Evolutionary conservation across 2,888 invertebrate species (phyloP).

Genomic region (Dynastes grantii): DNA sequence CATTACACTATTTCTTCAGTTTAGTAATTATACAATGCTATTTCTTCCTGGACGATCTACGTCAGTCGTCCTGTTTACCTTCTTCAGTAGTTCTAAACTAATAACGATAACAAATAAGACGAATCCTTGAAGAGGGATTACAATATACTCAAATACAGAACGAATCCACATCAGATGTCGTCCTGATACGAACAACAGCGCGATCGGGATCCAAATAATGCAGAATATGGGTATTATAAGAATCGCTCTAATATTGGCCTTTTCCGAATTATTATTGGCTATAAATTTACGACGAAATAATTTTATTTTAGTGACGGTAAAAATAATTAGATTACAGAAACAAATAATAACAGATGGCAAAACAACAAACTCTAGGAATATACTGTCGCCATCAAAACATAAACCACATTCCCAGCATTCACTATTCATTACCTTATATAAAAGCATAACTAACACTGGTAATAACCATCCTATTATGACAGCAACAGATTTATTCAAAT

Average conservation of each 20-base stretch:
- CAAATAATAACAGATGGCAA: neutral
- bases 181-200: neutral
- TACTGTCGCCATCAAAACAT: neutral
- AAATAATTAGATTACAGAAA: conserved; percentile 5
- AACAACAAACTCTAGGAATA: neutral
- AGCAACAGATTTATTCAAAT: neutral
- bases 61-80: neutral
- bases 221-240: neutral
- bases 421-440: neutral
- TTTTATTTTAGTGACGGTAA: neutral
- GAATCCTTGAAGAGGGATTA: conserved; percentile 10
- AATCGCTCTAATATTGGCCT: neutral
- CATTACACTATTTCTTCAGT: too few relatives aligned
- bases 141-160: neutral
- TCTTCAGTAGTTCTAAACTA: neutral
- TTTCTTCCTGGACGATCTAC: neutral
- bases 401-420: conserved; percentile 5
- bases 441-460: neutral
- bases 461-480: neutral
- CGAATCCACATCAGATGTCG: too few relatives aligned
- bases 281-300: neutral
- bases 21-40: too few relatives aligned
- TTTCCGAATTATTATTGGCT: neutral
- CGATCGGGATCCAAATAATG: neutral
- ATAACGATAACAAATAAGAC: neutral